Percentiles rank a stretch among this genome's conserved stretches.
Conservation (phyloP, 2,113 vertebrate species). For the Stomatorhinus ivindoensis region DNA sequence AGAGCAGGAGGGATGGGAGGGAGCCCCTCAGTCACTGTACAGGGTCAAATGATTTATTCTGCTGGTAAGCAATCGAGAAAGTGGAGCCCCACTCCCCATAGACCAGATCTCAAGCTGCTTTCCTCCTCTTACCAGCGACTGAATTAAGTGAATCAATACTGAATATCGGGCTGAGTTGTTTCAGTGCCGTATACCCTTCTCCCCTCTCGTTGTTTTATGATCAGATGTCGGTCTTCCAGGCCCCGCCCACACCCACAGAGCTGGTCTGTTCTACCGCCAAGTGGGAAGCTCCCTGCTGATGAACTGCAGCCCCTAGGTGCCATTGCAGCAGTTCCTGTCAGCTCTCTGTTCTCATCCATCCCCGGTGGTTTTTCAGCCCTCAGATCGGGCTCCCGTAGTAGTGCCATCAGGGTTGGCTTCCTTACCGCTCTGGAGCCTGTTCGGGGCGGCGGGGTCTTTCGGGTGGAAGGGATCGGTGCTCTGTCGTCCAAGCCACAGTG, state of each 20-base stretch:
- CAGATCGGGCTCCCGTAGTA: neutral
- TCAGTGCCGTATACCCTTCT: neutral
- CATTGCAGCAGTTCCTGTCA: conserved; percentile 11
- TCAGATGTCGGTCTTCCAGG: neutral
- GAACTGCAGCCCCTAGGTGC: neutral
- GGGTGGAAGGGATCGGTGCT: neutral
- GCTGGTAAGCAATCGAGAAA: neutral
- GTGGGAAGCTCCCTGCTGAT: neutral
- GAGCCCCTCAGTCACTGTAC: neutral
- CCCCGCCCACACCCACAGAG: neutral
- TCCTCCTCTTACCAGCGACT: neutral
- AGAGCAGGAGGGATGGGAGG: neutral
- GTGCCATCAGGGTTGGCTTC: neutral
- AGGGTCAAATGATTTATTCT: neutral
- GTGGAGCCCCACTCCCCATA: neutral
- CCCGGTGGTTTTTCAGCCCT: neutral
- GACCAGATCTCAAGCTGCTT: neutral
- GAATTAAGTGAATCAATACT: neutral
- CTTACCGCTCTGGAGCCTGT: neutral
- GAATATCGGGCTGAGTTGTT: neutral
- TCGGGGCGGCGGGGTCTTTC: neutral
- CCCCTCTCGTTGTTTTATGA: neutral
- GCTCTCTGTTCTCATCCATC: neutral
- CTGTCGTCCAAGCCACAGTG: neutral
- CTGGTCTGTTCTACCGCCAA: neutral